Evolutionary conservation across 2,113 vertebrate genomes (phyloP), one percentile per base, ranked within the genome.

Genomic region (Chaenocephalus aceratus): DNA sequence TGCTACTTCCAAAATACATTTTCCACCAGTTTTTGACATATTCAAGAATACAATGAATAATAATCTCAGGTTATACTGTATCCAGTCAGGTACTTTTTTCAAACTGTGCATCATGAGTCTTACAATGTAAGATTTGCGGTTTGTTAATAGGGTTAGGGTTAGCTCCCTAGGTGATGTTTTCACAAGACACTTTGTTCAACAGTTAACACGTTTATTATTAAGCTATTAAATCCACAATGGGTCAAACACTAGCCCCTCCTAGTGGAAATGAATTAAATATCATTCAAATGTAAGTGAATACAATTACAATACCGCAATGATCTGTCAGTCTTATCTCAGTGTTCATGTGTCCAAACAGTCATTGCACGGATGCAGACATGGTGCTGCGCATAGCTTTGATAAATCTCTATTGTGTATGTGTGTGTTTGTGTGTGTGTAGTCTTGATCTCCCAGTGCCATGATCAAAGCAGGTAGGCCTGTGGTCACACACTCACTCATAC

Each of bases 381-480:
- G 69, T 64, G 75, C 76, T 52, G 66, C 81, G 81, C 86, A 72
- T 67, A 86, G 74, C 68, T 89, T 73, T 86, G 80, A 89, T 90
- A 84, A 87, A 84, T 88, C 72, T 80, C 14, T 62, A 53, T 0
- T 65, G 44, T 84, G 62, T 62, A 73, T 62, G 70, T 56, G 30
- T 44, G 48, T 57, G 51, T 68, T 66, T 56, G 65, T 72, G 76
- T 65, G 41, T 36, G 72, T 82, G 80, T 77, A 85, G 88, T 87
- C 83, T 89, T 93, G 90, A 89, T 89, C 84, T 71, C 72, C 72
- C 81, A 90, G 67, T 86, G 63, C 85, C 54, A 88, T 91, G 92
- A 94, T 94, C 93, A 92, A 93, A 94, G 89, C 85, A 93, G 86
- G 87, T 89, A 86, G 81, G 63, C 77, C 54, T 85, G 82, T 83